Evolutionary conservation across 2,888 invertebrate genomes (phyloP), one percentile per base, ranked within the genome.

Genomic region (Stenodera caucasica): DNA sequence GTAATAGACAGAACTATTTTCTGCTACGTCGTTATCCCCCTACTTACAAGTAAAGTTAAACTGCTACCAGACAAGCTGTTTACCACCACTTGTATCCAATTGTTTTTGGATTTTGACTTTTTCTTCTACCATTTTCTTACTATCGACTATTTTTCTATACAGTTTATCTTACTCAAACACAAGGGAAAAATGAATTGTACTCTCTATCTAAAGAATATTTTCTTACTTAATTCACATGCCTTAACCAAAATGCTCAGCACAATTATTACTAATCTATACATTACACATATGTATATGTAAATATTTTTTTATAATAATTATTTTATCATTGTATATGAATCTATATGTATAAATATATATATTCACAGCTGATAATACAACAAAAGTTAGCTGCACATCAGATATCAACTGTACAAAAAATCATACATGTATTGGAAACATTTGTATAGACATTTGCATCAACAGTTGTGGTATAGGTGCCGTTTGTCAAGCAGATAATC

Each of bases 381-480:
- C 78, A 74, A 80, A 81, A 64, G 69, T 72, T 68, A 67, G 66
- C 78, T 85, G 85, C 81, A 80, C 80, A 71, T 75, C 77, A 77
- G 82, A 84, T 76, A 77, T 77, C 70, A 81, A 85, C 72, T 85
- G 85, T 78, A 81, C 81, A 71, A 79, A 81, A 70, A 79, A 80
- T 75, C 81, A 83, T 75, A 80, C 81, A 70, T 85, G 85, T 78
- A 79, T 82, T 72, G 81, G 81, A 68, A 81, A 81, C 69, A 78
- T 77, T 72, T 85, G 85, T 75, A 78, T 81, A 72, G 82, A 85
- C 74, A 81, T 82, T 71, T 85, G 85, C 80, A 78, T 78, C 71
- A 77, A 77, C 70, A 76, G 76, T 58, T 81, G 81, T 73, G 83
- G 82, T 67, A 78, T 77, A 70, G 78, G 81, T 72, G 82, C 84